Percentiles rank a stretch among this genome's conserved stretches.
Evolutionary conservation across 1,140 invertebrate genomes (phyloP).

Genomic region (Sitophilus oryzae): DNA sequence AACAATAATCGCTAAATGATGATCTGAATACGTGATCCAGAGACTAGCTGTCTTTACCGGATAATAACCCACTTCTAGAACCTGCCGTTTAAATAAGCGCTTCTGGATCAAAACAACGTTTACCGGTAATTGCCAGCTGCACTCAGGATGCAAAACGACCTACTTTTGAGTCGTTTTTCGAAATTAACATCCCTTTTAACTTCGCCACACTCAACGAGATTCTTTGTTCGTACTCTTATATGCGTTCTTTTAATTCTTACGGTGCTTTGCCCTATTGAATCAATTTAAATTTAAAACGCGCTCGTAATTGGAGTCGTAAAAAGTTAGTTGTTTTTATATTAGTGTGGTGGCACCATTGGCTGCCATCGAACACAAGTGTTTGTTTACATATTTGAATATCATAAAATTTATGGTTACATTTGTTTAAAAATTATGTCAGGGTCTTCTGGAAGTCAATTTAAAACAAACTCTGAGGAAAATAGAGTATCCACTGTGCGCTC

Average conservation of each 20-base stretch:
- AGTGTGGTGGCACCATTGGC: too few species aligned
- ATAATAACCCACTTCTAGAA: not conserved
- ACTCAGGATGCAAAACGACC: slow-evolving; percentile 4
- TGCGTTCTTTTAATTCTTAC: too few species aligned
- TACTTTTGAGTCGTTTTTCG: not conserved
- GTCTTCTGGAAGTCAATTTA: slow-evolving; percentile 33
- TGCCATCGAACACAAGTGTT: too few species aligned
- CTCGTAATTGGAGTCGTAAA: too few species aligned
- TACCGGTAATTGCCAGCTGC: not conserved
- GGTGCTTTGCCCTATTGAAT: too few species aligned
- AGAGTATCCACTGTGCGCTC: slow-evolving; percentile 59
- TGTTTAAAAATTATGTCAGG: slow-evolving; percentile 31
- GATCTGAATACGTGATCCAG: not conserved
- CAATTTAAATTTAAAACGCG: too few species aligned
- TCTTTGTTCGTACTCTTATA: too few species aligned
- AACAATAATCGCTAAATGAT: too few species aligned
- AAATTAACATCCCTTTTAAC: not conserved
- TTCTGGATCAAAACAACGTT: not conserved
- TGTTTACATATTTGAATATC: too few species aligned
- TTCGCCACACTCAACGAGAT: not conserved
- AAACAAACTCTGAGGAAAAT: slow-evolving; percentile 48
- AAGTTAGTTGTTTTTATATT: too few species aligned
- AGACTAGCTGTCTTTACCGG: not conserved
- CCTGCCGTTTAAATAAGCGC: not conserved
- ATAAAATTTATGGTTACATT: too few species aligned